Percentiles rank a stretch among this genome's conserved stretches.
phyloP scores from a whole-genome alignment of 2,888 invertebrate genomes.

The Erannis defoliaria region DNA sequence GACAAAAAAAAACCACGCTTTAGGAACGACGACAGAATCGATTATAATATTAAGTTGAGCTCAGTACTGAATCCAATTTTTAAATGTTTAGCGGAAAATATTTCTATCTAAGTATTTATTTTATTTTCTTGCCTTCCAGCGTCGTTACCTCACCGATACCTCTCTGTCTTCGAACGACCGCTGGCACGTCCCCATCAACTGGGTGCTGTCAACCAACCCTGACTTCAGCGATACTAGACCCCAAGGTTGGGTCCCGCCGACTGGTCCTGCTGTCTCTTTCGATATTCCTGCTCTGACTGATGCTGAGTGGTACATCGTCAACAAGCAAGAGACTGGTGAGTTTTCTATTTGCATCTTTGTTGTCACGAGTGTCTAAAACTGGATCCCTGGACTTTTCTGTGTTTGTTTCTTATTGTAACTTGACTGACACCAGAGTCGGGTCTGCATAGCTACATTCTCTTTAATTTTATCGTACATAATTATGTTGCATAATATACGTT shows the following conservation, averaged over 20 bases:
- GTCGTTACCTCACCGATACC: slow-evolving; percentile 72
- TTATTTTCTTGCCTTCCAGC: slow-evolving; percentile 49
- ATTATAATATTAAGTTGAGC: too few relatives aligned
- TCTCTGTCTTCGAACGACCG: slow-evolving; percentile 59
- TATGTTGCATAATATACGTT: too few relatives aligned
- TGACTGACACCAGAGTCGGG: too few relatives aligned
- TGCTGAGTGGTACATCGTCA: slow-evolving; percentile 87
- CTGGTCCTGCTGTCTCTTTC: slow-evolving; percentile 56
- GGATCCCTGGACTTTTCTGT: too few relatives aligned
- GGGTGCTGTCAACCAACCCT: slow-evolving; percentile 71
- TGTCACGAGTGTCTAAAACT: background rate
- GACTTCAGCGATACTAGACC: slow-evolving; percentile 82
- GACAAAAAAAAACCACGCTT: too few relatives aligned
- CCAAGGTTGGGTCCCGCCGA: slow-evolving; percentile 76
- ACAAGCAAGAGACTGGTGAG: slow-evolving; percentile 88
- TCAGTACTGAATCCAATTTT: too few relatives aligned
- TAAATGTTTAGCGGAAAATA: too few relatives aligned
- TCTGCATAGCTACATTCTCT: too few relatives aligned
- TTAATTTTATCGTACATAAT: too few relatives aligned
- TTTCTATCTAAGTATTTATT: background rate
- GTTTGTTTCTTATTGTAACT: too few relatives aligned
- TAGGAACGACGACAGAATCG: too few relatives aligned
- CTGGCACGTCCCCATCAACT: slow-evolving; percentile 87
- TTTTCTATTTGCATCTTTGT: background rate
- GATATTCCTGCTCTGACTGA: slow-evolving; percentile 61